Percentiles rank a stretch among this genome's conserved stretches.
Conservation (phyloP, 2,888 invertebrate species). For the Trichogramma dendrolimi region DNA sequence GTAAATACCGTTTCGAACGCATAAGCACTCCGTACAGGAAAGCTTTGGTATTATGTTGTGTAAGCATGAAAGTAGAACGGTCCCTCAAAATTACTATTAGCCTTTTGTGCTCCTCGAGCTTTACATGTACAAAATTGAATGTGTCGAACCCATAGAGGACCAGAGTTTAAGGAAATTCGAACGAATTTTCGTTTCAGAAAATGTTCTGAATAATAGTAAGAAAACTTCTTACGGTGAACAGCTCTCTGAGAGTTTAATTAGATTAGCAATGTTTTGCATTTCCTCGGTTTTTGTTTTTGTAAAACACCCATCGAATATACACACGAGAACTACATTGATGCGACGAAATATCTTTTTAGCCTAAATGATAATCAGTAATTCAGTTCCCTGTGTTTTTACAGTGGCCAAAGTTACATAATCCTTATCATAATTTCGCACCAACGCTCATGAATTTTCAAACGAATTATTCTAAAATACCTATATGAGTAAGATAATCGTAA, state of each 20-base stretch:
- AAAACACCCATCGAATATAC: too few relatives aligned
- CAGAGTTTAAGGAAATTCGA: slow-evolving; percentile 12
- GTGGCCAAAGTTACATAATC: slow-evolving; percentile 24
- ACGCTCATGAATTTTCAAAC: too few relatives aligned
- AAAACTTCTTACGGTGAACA: too few relatives aligned
- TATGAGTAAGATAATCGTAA: neutral
- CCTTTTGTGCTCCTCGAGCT: slow-evolving; percentile 12
- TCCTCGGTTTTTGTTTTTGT: too few relatives aligned
- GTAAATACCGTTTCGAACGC: neutral
- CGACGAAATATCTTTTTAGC: too few relatives aligned
- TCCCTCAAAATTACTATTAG: slow-evolving; percentile 15
- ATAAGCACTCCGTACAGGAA: slow-evolving; percentile 1
- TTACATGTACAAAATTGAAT: slow-evolving; percentile 26
- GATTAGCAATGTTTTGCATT: too few relatives aligned
- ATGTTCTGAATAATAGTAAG: neutral
- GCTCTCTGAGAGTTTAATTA: too few relatives aligned
- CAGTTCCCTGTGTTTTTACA: slow-evolving; percentile 18
- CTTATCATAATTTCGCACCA: neutral
- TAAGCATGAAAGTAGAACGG: slow-evolving; percentile 27
- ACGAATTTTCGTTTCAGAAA: slow-evolving; percentile 8
- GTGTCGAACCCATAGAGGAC: slow-evolving; percentile 16
- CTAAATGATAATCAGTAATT: too few relatives aligned
- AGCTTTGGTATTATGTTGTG: slow-evolving; percentile 22
- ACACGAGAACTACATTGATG: too few relatives aligned
- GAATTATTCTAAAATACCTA: too few relatives aligned